Percentiles rank a stretch among this genome's conserved stretches.
phyloP scores from a whole-genome alignment of 1,140 invertebrate species.

The Drosophila orosa region DNA sequence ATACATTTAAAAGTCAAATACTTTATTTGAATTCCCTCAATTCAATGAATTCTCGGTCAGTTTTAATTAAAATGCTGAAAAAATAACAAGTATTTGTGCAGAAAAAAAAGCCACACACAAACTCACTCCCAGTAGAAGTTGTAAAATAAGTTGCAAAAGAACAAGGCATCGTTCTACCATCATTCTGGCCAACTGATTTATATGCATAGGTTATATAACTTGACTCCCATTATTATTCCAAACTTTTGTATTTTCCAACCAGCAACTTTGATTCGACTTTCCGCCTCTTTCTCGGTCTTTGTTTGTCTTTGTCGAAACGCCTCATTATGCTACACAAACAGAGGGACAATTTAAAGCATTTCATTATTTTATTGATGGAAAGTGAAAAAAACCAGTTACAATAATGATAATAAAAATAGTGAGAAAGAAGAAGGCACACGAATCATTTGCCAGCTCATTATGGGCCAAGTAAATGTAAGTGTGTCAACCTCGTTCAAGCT shows the following conservation, averaged over 20 bases:
- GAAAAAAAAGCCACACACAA: neutral
- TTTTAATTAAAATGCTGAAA: neutral
- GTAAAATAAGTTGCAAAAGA: conserved; percentile 6
- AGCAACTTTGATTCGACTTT: conserved; percentile 40
- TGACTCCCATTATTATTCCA: conserved; percentile 33
- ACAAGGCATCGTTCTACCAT: neutral
- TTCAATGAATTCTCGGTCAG: conserved; percentile 5
- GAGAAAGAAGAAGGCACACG: conserved; percentile 8
- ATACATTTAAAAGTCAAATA: neutral
- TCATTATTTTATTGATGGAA: conserved; percentile 73
- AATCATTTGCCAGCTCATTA: conserved; percentile 48
- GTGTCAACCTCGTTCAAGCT: conserved; percentile 58
- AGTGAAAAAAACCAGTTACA: conserved; percentile 65
- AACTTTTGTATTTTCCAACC: conserved; percentile 26
- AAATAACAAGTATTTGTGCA: neutral
- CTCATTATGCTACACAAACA: conserved; percentile 39
- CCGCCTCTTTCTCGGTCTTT: conserved; percentile 26
- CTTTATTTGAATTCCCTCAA: neutral
- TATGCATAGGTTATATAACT: conserved; percentile 46
- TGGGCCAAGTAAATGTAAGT: conserved; percentile 70
- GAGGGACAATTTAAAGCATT: conserved; percentile 23
- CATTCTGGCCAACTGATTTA: conserved; percentile 35
- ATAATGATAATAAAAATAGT: conserved; percentile 7
- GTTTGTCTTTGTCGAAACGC: conserved; percentile 31
- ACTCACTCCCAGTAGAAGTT: neutral